These are phyloP conservation scores for Porites evermanni DNA, from an alignment of 92 coral and sea anemone genomes.

Conservation along the genomic window DNA sequence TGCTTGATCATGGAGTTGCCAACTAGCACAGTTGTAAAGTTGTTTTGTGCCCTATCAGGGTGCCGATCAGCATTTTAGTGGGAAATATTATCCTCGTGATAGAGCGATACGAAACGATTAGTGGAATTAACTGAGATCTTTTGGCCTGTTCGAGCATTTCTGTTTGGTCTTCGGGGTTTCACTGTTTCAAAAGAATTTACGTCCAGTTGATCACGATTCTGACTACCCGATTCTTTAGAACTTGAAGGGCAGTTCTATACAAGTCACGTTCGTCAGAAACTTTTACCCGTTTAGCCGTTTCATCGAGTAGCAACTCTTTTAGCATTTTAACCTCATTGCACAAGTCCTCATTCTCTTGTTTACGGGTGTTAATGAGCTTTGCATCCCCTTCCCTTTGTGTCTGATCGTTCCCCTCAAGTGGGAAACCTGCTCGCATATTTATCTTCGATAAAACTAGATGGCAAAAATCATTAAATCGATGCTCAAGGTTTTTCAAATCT, in stretches of 20 bases:
- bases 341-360: neutral
- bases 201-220: neutral
- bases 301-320: neutral
- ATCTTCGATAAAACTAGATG: neutral
- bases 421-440: slow-evolving; percentile 2
- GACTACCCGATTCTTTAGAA: neutral
- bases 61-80: neutral
- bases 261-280: neutral
- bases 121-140: neutral
- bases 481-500: neutral
- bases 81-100: neutral
- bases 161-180: neutral
- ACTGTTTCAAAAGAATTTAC: neutral
- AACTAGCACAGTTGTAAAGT: neutral
- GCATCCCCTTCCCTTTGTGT: neutral
- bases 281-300: neutral
- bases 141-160: neutral
- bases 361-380: slow-evolving; percentile 3
- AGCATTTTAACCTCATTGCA: neutral
- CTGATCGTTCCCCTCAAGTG: neutral
- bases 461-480: neutral
- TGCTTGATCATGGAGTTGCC: neutral
- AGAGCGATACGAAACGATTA: neutral
- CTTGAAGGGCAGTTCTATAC: neutral
- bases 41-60: neutral